Conservation (phyloP, 2,888 invertebrate species). For the Hydroisotoma schaefferi region DNA sequence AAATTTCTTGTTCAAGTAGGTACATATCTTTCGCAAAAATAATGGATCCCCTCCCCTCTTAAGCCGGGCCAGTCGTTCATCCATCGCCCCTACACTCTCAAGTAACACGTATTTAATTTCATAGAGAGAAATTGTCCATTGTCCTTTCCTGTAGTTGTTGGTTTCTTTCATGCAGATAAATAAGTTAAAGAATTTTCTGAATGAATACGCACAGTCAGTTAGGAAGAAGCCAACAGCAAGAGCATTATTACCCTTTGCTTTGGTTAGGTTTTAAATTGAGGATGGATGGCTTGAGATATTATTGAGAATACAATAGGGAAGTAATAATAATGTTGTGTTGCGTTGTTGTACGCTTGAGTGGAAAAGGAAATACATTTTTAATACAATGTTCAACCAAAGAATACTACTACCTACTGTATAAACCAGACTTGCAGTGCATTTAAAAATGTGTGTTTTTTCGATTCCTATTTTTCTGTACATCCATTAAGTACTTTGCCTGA, state of each 20-base stretch:
- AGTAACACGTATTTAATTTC: not conserved
- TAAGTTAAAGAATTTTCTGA: not conserved
- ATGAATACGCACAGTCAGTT: not conserved
- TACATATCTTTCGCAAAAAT: too few relatives aligned
- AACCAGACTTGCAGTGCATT: not conserved
- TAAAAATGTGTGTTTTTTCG: not conserved
- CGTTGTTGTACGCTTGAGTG: not conserved
- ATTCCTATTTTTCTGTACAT: not conserved
- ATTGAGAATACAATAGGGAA: not conserved
- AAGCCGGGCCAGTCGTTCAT: too few relatives aligned
- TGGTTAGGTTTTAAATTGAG: too few relatives aligned
- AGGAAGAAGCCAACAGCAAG: not conserved
- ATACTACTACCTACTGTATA: too few relatives aligned
- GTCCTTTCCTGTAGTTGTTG: not conserved
- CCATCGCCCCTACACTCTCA: too few relatives aligned
- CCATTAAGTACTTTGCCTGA: conserved; percentile 1
- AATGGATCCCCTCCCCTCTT: too few relatives aligned
- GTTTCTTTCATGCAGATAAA: not conserved
- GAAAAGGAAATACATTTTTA: conserved; percentile 1
- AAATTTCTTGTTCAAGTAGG: too few relatives aligned
- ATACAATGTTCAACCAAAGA: too few relatives aligned
- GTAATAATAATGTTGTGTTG: too few relatives aligned
- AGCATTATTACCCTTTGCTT: too few relatives aligned
- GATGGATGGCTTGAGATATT: too few relatives aligned
- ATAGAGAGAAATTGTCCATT: conserved; percentile 2